A percentile compares a stretch with the other conserved stretches of the same genome.
Evolutionary conservation across 2,888 invertebrate genomes (phyloP).

Genomic region (Polydrusus tereticollis): DNA sequence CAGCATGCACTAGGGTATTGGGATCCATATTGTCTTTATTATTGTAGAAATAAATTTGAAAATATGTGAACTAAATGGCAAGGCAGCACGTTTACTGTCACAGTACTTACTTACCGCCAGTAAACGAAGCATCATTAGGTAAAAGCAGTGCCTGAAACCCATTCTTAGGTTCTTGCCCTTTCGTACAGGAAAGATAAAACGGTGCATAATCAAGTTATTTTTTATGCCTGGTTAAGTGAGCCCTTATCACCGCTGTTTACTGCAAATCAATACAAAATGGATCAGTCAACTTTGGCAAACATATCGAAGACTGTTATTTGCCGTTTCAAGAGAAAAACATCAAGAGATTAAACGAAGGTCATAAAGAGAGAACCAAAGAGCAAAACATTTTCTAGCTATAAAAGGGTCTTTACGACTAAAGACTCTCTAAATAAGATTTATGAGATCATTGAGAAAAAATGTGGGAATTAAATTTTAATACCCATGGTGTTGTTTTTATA

Average conservation of each 20-base stretch:
- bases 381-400: constrained; percentile 27
- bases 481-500: constrained; percentile 5
- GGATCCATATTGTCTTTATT: too few species aligned
- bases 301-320: constrained; percentile 23
- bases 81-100: too few species aligned
- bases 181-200: neutral
- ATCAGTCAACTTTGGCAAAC: constrained; percentile 35
- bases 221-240: neutral
- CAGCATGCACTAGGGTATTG: too few species aligned
- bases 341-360: constrained; percentile 32
- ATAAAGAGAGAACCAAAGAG: constrained; percentile 25
- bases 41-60: too few species aligned
- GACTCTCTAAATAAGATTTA: constrained; percentile 29
- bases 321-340: constrained; percentile 28
- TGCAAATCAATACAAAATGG: constrained; percentile 23
- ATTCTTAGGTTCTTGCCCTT: neutral
- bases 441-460: constrained; percentile 17
- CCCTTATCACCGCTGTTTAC: neutral
- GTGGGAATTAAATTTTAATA: constrained; percentile 10
- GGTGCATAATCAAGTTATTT: neutral
- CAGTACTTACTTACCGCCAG: too few species aligned
- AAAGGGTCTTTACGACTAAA: constrained; percentile 29
- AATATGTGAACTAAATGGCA: too few species aligned
- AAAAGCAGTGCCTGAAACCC: neutral
- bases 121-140: too few species aligned